Percentiles rank a stretch among this genome's conserved stretches.
Conservation (phyloP, 2,113 vertebrate species). For the Kryptolebias marmoratus region DNA sequence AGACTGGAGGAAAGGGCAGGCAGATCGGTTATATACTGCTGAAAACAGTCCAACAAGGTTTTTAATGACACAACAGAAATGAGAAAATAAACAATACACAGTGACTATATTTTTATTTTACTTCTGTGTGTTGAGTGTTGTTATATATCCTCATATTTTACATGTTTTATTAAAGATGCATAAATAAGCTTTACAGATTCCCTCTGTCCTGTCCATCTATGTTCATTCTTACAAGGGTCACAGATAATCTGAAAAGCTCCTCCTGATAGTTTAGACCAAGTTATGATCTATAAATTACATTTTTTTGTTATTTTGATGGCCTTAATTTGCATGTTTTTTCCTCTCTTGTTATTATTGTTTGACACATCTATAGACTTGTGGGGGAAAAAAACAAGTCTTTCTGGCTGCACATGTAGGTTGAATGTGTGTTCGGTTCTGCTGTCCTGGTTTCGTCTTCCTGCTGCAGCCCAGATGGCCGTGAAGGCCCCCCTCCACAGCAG, state of each 20-base stretch:
- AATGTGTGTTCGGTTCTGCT: slow-evolving; percentile 24
- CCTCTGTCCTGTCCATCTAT: too few relatives aligned
- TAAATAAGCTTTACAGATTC: too few relatives aligned
- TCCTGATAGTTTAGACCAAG: neutral
- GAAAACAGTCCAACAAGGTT: neutral
- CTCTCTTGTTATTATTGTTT: neutral
- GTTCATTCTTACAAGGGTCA: too few relatives aligned
- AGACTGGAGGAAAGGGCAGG: neutral
- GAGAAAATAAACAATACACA: too few relatives aligned
- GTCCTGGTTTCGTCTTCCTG: slow-evolving; percentile 45
- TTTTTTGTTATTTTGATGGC: slow-evolving; percentile 5
- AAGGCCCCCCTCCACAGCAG: slow-evolving; percentile 38
- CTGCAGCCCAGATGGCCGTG: slow-evolving; percentile 70
- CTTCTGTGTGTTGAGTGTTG: too few relatives aligned
- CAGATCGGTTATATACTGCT: neutral
- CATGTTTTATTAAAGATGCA: too few relatives aligned
- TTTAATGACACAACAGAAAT: too few relatives aligned
- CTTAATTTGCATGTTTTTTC: neutral
- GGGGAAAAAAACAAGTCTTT: neutral
- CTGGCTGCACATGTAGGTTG: slow-evolving; percentile 2
- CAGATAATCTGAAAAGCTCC: too few relatives aligned
- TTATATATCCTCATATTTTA: too few relatives aligned
- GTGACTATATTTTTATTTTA: too few relatives aligned
- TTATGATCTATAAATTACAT: neutral
- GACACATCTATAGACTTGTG: neutral